Evolutionary conservation across 2,888 invertebrate genomes (phyloP), one percentile per base, ranked within the genome.

Genomic region (Drosophila conformis): DNA sequence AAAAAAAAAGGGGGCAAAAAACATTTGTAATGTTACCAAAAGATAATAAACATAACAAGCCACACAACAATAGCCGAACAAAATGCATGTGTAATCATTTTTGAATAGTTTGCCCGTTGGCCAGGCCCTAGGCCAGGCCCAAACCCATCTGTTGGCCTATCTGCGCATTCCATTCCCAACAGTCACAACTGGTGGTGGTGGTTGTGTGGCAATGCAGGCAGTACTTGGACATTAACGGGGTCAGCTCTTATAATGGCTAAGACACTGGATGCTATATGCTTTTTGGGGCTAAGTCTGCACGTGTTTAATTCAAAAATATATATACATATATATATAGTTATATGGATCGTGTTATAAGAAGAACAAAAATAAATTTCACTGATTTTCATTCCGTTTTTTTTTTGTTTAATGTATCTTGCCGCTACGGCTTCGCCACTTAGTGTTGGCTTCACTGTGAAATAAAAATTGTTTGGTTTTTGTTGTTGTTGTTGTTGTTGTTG

Each of bases 401-500:
- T 21, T 70, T 73, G 2, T 80, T 76, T 80, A 68, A 29, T 56
- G 65, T 60, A 54, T 69, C 72, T 81, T 74, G 73, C 77, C 68
- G 76, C 82, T 83, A 78, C 76, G 82, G 73, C 83, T 83, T 81
- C 72, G 78, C 85, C 82, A 62, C 83, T 76, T 76, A 67, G 59
- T 60, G 73, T 62, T 72, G 65, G 65, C 69, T 54, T 67, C 49
- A 33, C 56, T 52, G n/a, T 46, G 49, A 51, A 62, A 67, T 57
- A 56, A 49, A 70, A 38, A 63, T 53, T 35, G 42, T 69, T 75
- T 57, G 40, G 25, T 35, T 49, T 38, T 57, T 29, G 57, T 8
- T 63, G 56, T 35, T 69, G 56, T 35, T 21, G 56, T 35, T 21
- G 38, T 27, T 60, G 56, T 35, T 69, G 38, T 8, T 61, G 68